Conservation (phyloP, 2,888 invertebrate genomes). For the Phytoseiulus persimilis region DNA sequence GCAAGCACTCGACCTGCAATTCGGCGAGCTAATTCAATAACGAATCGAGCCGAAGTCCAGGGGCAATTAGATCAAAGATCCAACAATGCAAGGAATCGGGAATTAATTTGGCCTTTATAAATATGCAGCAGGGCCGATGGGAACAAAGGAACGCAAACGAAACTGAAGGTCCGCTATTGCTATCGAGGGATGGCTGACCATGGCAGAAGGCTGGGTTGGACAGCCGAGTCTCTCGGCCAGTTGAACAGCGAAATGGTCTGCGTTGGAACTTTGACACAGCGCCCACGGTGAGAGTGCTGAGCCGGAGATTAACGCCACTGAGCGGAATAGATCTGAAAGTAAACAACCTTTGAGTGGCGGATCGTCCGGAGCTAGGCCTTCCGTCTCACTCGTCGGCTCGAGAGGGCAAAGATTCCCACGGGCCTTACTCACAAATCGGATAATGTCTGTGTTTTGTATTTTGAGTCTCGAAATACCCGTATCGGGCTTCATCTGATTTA, state of each 20-base stretch:
- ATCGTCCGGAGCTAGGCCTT: not conserved
- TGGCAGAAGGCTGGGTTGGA: conserved; percentile 20
- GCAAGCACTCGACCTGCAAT: conserved; percentile 28
- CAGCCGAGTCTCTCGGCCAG: conserved; percentile 29
- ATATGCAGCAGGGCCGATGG: not conserved
- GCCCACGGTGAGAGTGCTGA: conserved; percentile 28
- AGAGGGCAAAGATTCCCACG: too few relatives aligned
- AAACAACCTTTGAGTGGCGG: too few relatives aligned
- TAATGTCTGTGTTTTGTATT: too few relatives aligned
- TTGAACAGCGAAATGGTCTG: conserved; percentile 1
- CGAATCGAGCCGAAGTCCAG: not conserved
- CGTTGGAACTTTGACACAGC: conserved; percentile 17
- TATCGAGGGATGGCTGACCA: not conserved
- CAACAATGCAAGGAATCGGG: not conserved
- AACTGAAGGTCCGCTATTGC: not conserved
- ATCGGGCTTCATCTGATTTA: too few relatives aligned
- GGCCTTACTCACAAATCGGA: too few relatives aligned
- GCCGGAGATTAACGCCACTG: conserved; percentile 35
- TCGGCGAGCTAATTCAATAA: not conserved
- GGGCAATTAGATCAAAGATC: not conserved
- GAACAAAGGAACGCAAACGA: not conserved
- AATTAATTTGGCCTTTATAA: not conserved
- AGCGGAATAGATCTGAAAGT: conserved; percentile 26
- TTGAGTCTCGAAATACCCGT: too few relatives aligned
- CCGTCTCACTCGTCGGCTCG: not conserved